Evolutionary conservation across 2,888 invertebrate genomes (phyloP), one percentile per base, ranked within the genome.

Genomic region (Nemapogon koenigi): DNA sequence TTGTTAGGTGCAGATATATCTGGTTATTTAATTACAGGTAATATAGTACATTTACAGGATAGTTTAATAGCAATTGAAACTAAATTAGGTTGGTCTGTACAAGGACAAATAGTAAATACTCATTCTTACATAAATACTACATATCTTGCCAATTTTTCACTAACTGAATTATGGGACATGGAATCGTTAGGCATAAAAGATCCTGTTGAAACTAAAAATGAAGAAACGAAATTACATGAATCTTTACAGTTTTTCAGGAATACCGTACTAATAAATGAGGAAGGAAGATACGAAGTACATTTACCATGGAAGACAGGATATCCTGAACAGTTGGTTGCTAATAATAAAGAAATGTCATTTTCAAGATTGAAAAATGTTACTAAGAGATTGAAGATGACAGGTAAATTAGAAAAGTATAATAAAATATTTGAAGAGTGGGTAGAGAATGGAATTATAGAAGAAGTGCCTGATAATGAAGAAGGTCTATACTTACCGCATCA

Each of bases 401-500:
- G 19, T 3, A 19, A 22, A 13, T 13, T 30, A 10, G 19, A 8
- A 38, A 25, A 38, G 3, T 38, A 38, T 19, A n/a, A 33, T 33
- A 10, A 19, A 3, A 19, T 33, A 3, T 19, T 33, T 2, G 3
- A 11, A 10, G 19, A 33, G 13, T 33, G 33, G 33, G 2, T 19
- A 19, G 11, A 13, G 3, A 2, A 11, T 3, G 8, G 13, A 3
- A 33, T 33, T 10, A 39, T 33, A 8, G 33, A 33, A n/a, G n/a
- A n/a, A n/a, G n/a, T n/a, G n/a, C n/a, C n/a, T n/a, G n/a, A n/a
- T n/a, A n/a, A n/a, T n/a, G n/a, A n/a, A n/a, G n/a, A n/a, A n/a
- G 40, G 35, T 8, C 43, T 44, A 15, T 50, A 45, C 29, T 38
- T 51, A 3, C 49, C 48, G 16, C 53, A 55, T 42, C 49, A 49